These are phyloP conservation scores for Nebria ingens DNA, from an alignment of 1,140 invertebrate genomes.

Conservation along the genomic window DNA sequence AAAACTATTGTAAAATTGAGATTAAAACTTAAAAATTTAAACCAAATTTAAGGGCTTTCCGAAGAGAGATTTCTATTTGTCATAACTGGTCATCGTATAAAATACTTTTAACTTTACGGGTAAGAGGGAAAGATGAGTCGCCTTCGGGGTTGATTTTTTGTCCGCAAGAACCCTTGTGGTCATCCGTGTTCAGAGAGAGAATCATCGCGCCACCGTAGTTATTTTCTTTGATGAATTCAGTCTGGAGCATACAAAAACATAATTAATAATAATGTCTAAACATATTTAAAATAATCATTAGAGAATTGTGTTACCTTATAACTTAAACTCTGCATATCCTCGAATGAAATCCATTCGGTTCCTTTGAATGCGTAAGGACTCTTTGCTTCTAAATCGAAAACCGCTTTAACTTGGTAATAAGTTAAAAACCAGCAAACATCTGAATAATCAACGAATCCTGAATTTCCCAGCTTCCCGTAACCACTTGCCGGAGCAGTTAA, in stretches of 20 bases:
- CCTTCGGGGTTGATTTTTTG: slow-evolving; percentile 15
- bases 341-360: slow-evolving; percentile 83
- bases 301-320: slow-evolving; percentile 48
- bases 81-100: slow-evolving; percentile 13
- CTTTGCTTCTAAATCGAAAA: slow-evolving; percentile 54
- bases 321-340: slow-evolving; percentile 60
- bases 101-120: slow-evolving; percentile 19
- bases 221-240: slow-evolving; percentile 49
- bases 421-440: slow-evolving; percentile 56
- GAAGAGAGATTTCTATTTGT: slow-evolving; percentile 11
- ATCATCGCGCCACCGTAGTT: slow-evolving; percentile 64
- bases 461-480: slow-evolving; percentile 47
- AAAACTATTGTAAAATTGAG: too few species aligned
- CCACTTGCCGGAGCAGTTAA: slow-evolving; percentile 61
- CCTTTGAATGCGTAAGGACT: slow-evolving; percentile 69
- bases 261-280: slow-evolving; percentile 16
- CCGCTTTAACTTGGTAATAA: slow-evolving; percentile 35
- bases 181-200: slow-evolving; percentile 64
- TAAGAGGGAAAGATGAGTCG: slow-evolving; percentile 23
- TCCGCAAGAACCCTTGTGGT: slow-evolving; percentile 32
- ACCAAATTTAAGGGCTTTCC: neutral
- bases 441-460: slow-evolving; percentile 62
- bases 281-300: slow-evolving; percentile 22
- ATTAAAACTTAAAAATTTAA: too few species aligned
- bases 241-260: slow-evolving; percentile 36